phyloP scores from a whole-genome alignment of 2,113 vertebrate genomes.

The Vicugna pacos region DNA sequence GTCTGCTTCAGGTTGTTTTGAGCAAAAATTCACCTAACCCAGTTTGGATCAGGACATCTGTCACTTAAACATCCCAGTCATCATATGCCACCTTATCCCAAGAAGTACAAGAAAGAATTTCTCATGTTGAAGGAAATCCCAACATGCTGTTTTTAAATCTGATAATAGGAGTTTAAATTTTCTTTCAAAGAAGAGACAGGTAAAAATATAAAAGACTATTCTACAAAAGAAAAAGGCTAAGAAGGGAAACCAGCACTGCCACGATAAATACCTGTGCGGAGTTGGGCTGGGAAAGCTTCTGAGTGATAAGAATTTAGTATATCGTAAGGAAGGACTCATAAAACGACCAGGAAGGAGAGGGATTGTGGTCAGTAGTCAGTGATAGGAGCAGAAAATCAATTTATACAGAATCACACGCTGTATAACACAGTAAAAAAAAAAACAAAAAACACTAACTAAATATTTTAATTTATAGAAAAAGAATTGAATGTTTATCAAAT shows the following conservation, averaged over 20 bases:
- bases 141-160: background rate
- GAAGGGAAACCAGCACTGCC: background rate
- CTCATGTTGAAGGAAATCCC: background rate
- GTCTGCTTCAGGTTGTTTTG: background rate
- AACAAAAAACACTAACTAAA: background rate
- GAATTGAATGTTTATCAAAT: slow-evolving; percentile 8
- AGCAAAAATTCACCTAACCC: background rate
- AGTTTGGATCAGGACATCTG: background rate
- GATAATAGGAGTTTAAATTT: slow-evolving; percentile 17
- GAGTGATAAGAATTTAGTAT: background rate
- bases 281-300: background rate
- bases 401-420: background rate
- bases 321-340: background rate
- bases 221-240: background rate
- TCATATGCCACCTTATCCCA: background rate
- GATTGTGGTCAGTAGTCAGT: background rate
- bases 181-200: slow-evolving; percentile 23
- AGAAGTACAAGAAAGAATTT: background rate
- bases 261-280: background rate
- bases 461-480: slow-evolving; percentile 49
- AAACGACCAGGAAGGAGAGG: slow-evolving; percentile 4
- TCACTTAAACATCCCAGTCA: background rate
- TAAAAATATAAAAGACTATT: background rate
- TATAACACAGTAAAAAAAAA: background rate
- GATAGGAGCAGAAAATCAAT: background rate